phyloP scores from a whole-genome alignment of 2,113 vertebrate species.

The Cheilinus undulatus region DNA sequence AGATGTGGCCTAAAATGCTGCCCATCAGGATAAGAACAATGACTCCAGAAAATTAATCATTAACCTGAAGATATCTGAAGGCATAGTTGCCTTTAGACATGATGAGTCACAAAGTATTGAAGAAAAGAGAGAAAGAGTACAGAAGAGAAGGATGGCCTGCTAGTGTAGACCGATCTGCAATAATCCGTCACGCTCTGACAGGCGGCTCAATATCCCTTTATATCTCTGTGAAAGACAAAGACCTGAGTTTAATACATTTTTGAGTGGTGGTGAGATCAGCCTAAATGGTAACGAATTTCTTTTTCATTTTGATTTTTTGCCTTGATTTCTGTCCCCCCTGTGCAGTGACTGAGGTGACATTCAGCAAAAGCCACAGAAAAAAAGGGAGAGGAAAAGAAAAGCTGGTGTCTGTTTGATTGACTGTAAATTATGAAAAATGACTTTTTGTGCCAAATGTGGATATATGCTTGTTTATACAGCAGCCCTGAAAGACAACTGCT shows the following conservation, averaged over 20 bases:
- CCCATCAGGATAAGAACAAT: neutral
- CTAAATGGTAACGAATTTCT: neutral
- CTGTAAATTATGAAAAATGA: too few species aligned
- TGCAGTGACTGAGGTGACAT: neutral
- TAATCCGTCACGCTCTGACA: slow-evolving; percentile 7
- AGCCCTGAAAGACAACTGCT: too few species aligned
- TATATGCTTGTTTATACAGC: too few species aligned
- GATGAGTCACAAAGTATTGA: neutral
- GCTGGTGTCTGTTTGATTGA: neutral
- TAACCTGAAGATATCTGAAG: slow-evolving; percentile 24
- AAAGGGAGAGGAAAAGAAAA: neutral
- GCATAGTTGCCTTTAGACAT: neutral
- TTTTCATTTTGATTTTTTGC: neutral
- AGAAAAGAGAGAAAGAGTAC: neutral
- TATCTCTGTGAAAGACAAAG: slow-evolving; percentile 3
- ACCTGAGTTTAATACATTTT: neutral
- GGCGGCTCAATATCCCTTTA: neutral
- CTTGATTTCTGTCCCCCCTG: neutral
- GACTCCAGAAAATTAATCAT: slow-evolving; percentile 17
- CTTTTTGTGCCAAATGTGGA: too few species aligned
- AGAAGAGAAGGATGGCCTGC: neutral
- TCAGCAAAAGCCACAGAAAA: neutral
- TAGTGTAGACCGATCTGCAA: neutral
- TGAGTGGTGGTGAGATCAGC: neutral
- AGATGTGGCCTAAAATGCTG: slow-evolving; percentile 16